Percentiles rank a stretch among this genome's conserved stretches.
Evolutionary conservation across 2,113 vertebrate species (phyloP).

Genomic region (Bujurquina vittata): DNA sequence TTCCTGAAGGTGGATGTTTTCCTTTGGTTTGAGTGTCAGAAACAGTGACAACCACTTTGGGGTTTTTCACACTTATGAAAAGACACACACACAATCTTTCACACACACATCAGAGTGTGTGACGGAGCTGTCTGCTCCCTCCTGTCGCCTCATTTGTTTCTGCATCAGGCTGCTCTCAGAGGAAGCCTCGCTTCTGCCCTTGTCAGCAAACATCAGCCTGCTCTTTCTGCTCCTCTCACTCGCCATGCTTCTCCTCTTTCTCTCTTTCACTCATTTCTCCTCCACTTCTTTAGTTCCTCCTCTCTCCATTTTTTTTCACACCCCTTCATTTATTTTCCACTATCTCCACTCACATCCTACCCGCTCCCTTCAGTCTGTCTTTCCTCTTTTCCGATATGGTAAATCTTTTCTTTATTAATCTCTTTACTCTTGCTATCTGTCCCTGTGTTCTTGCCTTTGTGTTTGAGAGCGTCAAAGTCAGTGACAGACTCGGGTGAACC

Average conservation of each 20-base stretch:
- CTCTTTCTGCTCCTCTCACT: conserved; percentile 42
- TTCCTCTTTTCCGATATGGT: conserved; percentile 6
- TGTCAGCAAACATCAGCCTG: conserved; percentile 72
- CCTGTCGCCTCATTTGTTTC: conserved; percentile 76
- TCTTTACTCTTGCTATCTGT: conserved; percentile 17
- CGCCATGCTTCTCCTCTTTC: not conserved
- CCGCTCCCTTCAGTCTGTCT: conserved; percentile 26
- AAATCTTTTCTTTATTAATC: conserved; percentile 47
- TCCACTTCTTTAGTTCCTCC: conserved; percentile 8
- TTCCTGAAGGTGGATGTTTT: conserved; percentile 58
- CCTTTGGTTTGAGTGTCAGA: conserved; percentile 55
- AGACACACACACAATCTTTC: conserved; percentile 26
- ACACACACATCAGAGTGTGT: conserved; percentile 51
- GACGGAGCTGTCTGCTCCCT: conserved; percentile 71
- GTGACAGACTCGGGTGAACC: conserved; percentile 18
- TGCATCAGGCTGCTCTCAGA: conserved; percentile 67
- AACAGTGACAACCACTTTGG: conserved; percentile 59
- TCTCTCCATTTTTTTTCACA: conserved; percentile 12
- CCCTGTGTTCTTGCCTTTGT: conserved; percentile 21
- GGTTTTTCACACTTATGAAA: conserved; percentile 55
- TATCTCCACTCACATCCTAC: conserved; percentile 36
- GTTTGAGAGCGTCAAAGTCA: conserved; percentile 27
- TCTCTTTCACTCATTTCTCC: not conserved
- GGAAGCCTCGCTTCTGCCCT: conserved; percentile 65
- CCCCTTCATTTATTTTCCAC: conserved; percentile 22